Evolutionary conservation across 2,888 invertebrate species (phyloP).

Genomic region (Luperina nickerlii): DNA sequence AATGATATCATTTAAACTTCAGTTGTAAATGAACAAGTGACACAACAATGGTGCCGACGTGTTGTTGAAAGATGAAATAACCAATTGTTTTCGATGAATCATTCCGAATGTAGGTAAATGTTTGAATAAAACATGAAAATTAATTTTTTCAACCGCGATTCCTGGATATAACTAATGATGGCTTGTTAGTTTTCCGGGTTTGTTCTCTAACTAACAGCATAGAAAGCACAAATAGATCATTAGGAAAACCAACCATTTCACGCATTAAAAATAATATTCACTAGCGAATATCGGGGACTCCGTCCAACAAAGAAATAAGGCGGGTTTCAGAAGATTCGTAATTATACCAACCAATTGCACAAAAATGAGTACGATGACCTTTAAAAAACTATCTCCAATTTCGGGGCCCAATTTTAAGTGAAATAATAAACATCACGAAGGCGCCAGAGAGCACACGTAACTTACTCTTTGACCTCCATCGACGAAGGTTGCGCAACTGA

Average conservation of each 20-base stretch:
- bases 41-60: neutral
- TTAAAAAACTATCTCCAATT: constrained; percentile 6
- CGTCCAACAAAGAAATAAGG: neutral
- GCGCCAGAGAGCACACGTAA: constrained; percentile 73
- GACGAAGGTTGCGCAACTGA: constrained; percentile 71
- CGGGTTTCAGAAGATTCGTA: neutral
- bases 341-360: neutral
- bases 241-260: neutral
- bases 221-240: neutral
- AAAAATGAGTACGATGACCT: neutral
- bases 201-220: neutral
- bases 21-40: neutral
- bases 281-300: neutral
- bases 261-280: neutral
- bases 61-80: neutral
- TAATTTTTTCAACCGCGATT: neutral
- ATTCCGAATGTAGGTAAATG: too few species aligned
- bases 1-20: neutral
- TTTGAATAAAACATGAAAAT: too few species aligned
- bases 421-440: constrained; percentile 59
- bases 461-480: constrained; percentile 80
- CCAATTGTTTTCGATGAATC: too few species aligned
- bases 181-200: neutral
- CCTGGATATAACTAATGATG: neutral
- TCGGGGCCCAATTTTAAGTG: constrained; percentile 43